A percentile compares a stretch with the other conserved stretches of the same genome.
Conservation (phyloP, 2,888 invertebrate species). For the Ennomos erosarius region DNA sequence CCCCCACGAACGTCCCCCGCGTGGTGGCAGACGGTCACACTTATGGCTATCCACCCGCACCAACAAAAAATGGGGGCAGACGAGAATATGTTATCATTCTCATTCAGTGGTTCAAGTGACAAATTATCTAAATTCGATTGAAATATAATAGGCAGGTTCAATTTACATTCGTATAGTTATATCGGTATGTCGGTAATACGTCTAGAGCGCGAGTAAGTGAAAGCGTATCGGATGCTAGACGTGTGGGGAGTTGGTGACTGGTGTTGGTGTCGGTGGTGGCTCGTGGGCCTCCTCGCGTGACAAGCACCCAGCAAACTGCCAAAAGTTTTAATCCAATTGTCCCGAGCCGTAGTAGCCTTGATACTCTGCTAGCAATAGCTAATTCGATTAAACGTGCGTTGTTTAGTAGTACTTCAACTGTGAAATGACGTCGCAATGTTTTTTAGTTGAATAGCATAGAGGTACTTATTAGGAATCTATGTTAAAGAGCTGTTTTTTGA, state of each 20-base stretch:
- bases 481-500: slow-evolving; percentile 2
- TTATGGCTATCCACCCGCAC: no score
- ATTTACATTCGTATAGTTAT: slow-evolving; percentile 15
- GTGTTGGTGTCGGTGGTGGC: no score
- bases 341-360: slow-evolving; percentile 46
- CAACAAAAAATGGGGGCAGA: no score
- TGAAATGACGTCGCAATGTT: slow-evolving; percentile 28
- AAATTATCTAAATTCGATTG: not conserved
- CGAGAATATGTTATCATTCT: no score
- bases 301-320: slow-evolving; percentile 66
- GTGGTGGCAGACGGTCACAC: no score
- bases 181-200: slow-evolving; percentile 16
- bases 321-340: slow-evolving; percentile 75
- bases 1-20: no score
- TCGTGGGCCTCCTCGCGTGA: slow-evolving; percentile 52
- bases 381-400: slow-evolving; percentile 57
- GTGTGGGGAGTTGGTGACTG: slow-evolving; percentile 45
- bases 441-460: slow-evolving; percentile 5
- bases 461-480: no score
- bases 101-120: no score
- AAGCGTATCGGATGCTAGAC: slow-evolving; percentile 55
- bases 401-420: slow-evolving; percentile 25
- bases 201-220: slow-evolving; percentile 42
- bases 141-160: slow-evolving; percentile 1
- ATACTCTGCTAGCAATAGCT: slow-evolving; percentile 43